Percentiles rank a stretch among this genome's conserved stretches.
phyloP scores from a whole-genome alignment of 1,140 invertebrate species.

The Nephotettix cincticeps region DNA sequence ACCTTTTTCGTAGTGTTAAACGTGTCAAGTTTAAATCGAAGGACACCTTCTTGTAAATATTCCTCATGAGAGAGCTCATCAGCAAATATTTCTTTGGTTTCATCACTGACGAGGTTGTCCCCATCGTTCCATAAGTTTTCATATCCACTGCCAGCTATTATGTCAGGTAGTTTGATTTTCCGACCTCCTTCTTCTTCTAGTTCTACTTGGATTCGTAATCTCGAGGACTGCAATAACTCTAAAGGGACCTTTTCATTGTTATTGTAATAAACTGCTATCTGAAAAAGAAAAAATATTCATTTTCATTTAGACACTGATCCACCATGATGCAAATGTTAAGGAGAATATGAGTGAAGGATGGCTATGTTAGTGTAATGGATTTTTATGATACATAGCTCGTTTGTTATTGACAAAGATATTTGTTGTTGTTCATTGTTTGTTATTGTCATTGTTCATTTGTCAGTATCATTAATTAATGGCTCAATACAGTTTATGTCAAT shows the following conservation, averaged over 20 bases:
- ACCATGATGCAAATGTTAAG: too few relatives aligned
- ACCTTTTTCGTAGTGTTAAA: conserved; percentile 43
- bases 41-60: conserved; percentile 41
- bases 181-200: conserved; percentile 32
- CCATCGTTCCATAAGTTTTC: conserved; percentile 19
- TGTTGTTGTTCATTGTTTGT: too few relatives aligned
- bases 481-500: too few relatives aligned
- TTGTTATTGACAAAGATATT: too few relatives aligned
- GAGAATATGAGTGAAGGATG: too few relatives aligned
- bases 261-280: conserved; percentile 45
- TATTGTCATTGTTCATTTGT: too few relatives aligned
- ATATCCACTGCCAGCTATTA: conserved; percentile 29
- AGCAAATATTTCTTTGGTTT: conserved; percentile 25
- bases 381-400: too few relatives aligned
- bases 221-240: conserved; percentile 41
- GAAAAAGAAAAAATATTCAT: conserved; percentile 31
- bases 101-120: conserved; percentile 32
- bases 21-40: conserved; percentile 44
- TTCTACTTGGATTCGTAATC: conserved; percentile 38
- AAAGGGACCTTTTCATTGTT: conserved; percentile 43
- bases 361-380: too few relatives aligned
- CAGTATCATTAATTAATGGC: too few relatives aligned
- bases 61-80: conserved; percentile 15
- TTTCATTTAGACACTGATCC: too few relatives aligned
- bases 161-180: conserved; percentile 30